A percentile compares a stretch with the other conserved stretches of the same genome.
These are phyloP conservation scores for Cyprinodon variegatus DNA, from an alignment of 2,113 vertebrate genomes.

Conservation along the genomic window DNA sequence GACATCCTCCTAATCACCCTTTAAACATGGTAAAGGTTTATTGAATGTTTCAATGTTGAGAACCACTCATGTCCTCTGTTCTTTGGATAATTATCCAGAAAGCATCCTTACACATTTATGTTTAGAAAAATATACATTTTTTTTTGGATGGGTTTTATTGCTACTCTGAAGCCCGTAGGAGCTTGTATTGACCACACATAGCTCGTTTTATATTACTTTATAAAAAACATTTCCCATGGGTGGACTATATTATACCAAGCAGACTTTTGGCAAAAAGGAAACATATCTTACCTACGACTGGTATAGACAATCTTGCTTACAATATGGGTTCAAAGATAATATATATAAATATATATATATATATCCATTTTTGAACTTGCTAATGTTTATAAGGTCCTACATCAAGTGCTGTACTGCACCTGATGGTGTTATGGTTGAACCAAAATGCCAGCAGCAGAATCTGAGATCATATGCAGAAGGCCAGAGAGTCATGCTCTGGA, in stretches of 20 bases:
- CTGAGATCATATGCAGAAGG: constrained; percentile 51
- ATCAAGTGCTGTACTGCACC: constrained; percentile 16
- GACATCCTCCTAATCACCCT: background rate
- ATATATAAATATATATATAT: no score
- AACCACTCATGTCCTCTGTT: background rate
- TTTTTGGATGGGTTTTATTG: background rate
- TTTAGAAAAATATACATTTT: no score
- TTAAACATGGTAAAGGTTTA: background rate
- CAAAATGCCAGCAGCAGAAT: constrained; percentile 30
- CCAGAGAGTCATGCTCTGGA: constrained; percentile 35
- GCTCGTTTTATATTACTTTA: background rate
- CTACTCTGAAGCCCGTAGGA: background rate
- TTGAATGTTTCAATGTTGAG: no score
- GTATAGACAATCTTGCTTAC: no score
- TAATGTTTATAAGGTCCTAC: no score
- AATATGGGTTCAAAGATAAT: background rate
- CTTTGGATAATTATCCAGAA: background rate
- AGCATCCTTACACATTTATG: no score
- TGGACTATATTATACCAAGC: background rate
- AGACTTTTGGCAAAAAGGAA: background rate
- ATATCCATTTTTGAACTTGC: no score
- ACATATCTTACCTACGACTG: background rate
- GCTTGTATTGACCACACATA: background rate
- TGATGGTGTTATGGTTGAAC: constrained; percentile 18
- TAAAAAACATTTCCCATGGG: background rate